Base-by-base conservation (phyloP, 2,797 vertebrate species). In the Rhynchonycteris naso region DNA sequence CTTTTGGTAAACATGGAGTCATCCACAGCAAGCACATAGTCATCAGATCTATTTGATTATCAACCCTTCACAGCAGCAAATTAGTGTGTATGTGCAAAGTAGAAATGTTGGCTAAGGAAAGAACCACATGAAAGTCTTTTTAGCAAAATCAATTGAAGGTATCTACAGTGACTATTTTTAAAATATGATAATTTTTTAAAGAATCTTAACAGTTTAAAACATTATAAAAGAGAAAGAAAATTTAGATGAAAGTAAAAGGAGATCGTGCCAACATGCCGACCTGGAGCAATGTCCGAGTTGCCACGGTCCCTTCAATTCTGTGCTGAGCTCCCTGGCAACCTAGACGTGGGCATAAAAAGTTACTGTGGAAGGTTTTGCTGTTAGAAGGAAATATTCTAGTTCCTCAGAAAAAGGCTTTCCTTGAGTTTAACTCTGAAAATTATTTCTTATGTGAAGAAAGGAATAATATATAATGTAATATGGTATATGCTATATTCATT, bases 401-500 rank as follows among this genome's bases (percentile, higher is more conserved):
- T 93, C 43, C 58, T 93, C 30, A 54, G n/a, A 81, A 86, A 90
- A 38, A 61, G 30, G 16, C 2, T 82, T 85, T 78, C 11, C 61
- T 78, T 78, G 75, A 82, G 33, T 92, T 87, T 78, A 76, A 81
- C 43, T 90, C 33, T 24, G 22, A 86, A 86, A 75, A 52, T 5
- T 65, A 43, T 66, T 65, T 90, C 56, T 82, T 47, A 43, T 72
- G 43, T 30, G 38, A 19, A 93, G 56, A 76, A 87, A 80, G 38
- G 3, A 78, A 52, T 69, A 50, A 16, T 63, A 18, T 12, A 65
- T 74, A 35, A 71, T 47, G 15, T 81, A 86, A 85, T 30, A 80
- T 9, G 80, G 66, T 84, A 92, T n/a, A 65, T 4, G 50, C 26
- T 30, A 71, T 24, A 61, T 79, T 81, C 50, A 72, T 12, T 2